Conservation (phyloP, 2,113 vertebrate species). For the Siniperca chuatsi region DNA sequence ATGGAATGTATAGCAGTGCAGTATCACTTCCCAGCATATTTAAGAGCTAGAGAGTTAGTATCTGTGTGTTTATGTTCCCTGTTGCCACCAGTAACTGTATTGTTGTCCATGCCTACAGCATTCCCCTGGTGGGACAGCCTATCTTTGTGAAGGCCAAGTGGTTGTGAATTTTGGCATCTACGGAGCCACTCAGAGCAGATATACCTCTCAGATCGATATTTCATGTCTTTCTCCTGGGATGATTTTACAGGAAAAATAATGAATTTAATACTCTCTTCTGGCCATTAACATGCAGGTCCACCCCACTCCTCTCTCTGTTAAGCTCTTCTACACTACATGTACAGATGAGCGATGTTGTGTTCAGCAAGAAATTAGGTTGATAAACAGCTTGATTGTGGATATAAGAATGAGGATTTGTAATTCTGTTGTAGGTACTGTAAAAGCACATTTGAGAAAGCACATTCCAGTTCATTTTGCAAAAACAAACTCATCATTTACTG, state of each 20-base stretch:
- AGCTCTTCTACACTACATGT: no score
- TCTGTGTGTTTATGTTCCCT: background rate
- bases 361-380: background rate
- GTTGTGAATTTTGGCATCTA: conserved; percentile 26
- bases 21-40: background rate
- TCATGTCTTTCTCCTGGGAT: conserved; percentile 23
- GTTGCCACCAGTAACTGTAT: background rate
- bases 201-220: conserved; percentile 33
- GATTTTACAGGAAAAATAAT: conserved; percentile 18
- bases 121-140: conserved; percentile 22
- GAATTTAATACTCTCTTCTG: conserved; percentile 21
- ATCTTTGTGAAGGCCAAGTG: conserved; percentile 47
- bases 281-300: background rate
- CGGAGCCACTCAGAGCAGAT: conserved; percentile 30
- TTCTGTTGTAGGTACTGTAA: no score
- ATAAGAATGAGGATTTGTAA: background rate
- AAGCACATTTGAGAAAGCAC: background rate
- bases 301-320: background rate
- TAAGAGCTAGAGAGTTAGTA: background rate
- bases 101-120: background rate
- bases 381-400: background rate
- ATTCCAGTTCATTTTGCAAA: background rate
- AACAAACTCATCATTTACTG: background rate
- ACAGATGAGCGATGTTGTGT: background rate
- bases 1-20: background rate